phyloP scores from a whole-genome alignment of 2,797 vertebrate genomes.

The Anguilla marmorata region DNA sequence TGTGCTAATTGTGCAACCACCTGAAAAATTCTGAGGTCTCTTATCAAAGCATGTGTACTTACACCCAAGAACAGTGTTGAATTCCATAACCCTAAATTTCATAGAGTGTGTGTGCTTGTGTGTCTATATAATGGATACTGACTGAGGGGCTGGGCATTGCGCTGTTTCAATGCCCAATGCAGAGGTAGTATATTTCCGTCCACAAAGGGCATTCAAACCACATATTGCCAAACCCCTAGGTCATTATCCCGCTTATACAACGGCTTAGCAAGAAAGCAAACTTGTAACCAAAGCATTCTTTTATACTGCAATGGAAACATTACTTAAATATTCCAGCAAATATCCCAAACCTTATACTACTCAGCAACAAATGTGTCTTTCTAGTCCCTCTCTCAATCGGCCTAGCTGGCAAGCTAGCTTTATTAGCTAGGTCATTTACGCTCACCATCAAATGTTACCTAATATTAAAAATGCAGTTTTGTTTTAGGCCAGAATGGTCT shows the following conservation, averaged over 20 bases:
- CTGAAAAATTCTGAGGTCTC: conserved; percentile 71
- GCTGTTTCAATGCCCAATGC: too few relatives aligned
- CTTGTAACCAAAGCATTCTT: background rate
- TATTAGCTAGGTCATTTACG: background rate
- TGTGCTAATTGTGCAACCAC: conserved; percentile 78
- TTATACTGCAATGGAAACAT: background rate
- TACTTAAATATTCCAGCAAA: background rate
- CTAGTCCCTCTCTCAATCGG: background rate
- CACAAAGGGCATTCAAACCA: background rate
- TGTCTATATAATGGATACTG: conserved; percentile 48
- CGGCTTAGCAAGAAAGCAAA: background rate
- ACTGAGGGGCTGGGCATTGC: background rate
- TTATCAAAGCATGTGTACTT: conserved; percentile 70
- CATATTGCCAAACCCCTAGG: background rate
- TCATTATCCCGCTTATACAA: background rate
- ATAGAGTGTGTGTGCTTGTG: conserved; percentile 67
- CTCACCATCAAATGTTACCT: background rate
- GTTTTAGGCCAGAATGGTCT: too few relatives aligned
- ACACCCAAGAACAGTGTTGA: conserved; percentile 70
- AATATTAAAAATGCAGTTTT: background rate
- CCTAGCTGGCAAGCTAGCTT: background rate
- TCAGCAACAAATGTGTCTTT: background rate
- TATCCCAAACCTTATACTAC: background rate
- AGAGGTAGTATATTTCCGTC: background rate
- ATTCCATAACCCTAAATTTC: conserved; percentile 66